Conservation (phyloP, 2,797 vertebrate species). For the Sebastiscus albofasciatus region DNA sequence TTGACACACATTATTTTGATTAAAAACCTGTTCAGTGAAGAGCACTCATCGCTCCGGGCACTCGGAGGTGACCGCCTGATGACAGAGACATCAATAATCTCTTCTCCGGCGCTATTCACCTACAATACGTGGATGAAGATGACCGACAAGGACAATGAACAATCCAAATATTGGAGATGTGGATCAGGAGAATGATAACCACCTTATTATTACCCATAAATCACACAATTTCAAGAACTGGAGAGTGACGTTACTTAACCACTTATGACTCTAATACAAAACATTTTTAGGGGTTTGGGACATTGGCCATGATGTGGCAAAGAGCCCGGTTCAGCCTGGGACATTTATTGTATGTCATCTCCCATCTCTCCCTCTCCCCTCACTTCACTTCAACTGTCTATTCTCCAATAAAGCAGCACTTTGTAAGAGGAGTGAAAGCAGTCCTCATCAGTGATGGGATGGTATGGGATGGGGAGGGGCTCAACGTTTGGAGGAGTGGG, state of each 20-base stretch:
- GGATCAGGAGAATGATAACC: constrained; percentile 60
- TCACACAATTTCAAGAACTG: constrained; percentile 36
- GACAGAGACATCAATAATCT: constrained; percentile 75
- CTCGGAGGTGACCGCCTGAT: constrained; percentile 60
- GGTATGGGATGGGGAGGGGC: not conserved
- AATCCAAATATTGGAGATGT: constrained; percentile 65
- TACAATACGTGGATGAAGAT: constrained; percentile 42
- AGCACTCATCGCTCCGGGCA: constrained; percentile 50
- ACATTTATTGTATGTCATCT: not conserved
- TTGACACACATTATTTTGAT: constrained; percentile 70
- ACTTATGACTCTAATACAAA: constrained; percentile 8
- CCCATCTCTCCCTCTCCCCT: not conserved
- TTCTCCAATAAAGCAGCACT: constrained; percentile 13
- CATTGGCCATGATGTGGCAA: not conserved
- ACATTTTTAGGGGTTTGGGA: not conserved
- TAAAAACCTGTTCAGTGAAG: constrained; percentile 71
- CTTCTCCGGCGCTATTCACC: constrained; percentile 45
- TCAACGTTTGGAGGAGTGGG: constrained; percentile 50
- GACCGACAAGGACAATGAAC: constrained; percentile 69
- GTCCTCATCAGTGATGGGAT: not conserved
- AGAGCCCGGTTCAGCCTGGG: not conserved
- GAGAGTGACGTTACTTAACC: constrained; percentile 14
- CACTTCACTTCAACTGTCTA: not conserved
- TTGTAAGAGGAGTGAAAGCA: constrained; percentile 17
- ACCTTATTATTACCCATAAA: constrained; percentile 56